Percentiles rank a stretch among this genome's conserved stretches.
These are phyloP conservation scores for Pardalotus punctatus DNA, from an alignment of 2,113 vertebrate species.

Conservation along the genomic window DNA sequence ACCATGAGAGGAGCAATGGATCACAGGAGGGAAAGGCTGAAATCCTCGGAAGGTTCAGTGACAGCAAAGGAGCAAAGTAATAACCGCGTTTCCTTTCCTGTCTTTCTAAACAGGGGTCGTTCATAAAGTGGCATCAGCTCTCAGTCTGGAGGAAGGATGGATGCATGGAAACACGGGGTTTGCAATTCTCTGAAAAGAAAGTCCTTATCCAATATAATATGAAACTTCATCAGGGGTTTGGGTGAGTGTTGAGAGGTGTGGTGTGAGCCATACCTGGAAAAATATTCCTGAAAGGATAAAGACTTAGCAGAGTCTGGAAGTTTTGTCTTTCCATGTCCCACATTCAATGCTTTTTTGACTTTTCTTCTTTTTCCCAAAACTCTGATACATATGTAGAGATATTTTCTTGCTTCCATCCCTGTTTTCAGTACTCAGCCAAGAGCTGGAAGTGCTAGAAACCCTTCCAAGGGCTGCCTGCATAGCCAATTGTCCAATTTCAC, in stretches of 20 bases:
- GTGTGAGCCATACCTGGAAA: background rate
- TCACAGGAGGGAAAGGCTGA: background rate
- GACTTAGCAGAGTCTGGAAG: background rate
- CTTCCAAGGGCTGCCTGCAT: slow-evolving; percentile 30
- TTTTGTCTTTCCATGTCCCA: background rate
- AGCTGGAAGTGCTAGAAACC: background rate
- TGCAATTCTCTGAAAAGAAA: background rate
- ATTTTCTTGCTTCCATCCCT: background rate
- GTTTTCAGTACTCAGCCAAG: background rate
- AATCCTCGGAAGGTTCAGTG: background rate
- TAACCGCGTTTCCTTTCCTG: background rate
- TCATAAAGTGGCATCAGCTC: background rate
- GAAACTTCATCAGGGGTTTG: background rate
- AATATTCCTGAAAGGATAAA: background rate
- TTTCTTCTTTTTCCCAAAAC: background rate
- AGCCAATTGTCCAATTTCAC: slow-evolving; percentile 42
- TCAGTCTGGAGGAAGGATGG: background rate
- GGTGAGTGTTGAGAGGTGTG: background rate
- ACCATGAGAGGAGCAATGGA: background rate
- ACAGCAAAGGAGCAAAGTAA: background rate
- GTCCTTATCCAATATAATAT: background rate
- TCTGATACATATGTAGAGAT: background rate
- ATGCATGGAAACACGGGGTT: background rate
- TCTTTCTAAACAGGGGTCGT: background rate
- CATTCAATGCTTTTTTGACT: background rate